A percentile compares a stretch with the other conserved stretches of the same genome.
Conservation (phyloP, 2,113 vertebrate species). For the Enhydra lutris region DNA sequence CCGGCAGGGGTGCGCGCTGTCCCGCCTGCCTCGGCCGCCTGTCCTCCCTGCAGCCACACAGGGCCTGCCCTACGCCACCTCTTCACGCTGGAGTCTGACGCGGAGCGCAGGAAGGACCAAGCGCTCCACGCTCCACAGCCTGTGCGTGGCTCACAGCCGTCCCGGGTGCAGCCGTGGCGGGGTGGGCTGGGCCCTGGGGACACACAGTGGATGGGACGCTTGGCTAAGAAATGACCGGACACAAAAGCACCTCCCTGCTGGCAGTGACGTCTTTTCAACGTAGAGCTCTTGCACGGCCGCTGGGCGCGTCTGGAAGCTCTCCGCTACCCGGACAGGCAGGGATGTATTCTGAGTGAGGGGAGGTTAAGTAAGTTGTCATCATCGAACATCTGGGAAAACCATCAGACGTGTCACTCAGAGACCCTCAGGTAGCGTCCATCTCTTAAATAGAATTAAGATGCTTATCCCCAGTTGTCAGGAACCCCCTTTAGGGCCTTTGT, state of each 20-base stretch:
- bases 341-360: background rate
- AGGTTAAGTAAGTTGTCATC: background rate
- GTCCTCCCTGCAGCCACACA: fast-evolving
- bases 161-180: background rate
- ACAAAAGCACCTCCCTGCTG: background rate
- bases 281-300: background rate
- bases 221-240: background rate
- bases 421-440: background rate
- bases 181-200: background rate
- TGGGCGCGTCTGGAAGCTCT: background rate
- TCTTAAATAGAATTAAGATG: background rate
- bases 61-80: background rate
- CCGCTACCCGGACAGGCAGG: background rate
- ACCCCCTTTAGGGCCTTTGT: background rate
- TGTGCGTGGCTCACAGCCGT: background rate
- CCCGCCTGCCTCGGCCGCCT: background rate
- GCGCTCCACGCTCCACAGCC: background rate
- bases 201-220: fast-evolving
- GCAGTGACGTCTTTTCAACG: background rate
- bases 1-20: background rate
- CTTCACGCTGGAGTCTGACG: background rate
- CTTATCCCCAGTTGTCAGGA: fast-evolving
- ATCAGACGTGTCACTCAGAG: background rate
- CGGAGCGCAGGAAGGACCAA: fast-evolving
- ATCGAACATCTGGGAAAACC: background rate